A percentile compares a stretch with the other conserved stretches of the same genome.
Conservation (phyloP, 2,113 vertebrate species). For the Kryptolebias marmoratus region DNA sequence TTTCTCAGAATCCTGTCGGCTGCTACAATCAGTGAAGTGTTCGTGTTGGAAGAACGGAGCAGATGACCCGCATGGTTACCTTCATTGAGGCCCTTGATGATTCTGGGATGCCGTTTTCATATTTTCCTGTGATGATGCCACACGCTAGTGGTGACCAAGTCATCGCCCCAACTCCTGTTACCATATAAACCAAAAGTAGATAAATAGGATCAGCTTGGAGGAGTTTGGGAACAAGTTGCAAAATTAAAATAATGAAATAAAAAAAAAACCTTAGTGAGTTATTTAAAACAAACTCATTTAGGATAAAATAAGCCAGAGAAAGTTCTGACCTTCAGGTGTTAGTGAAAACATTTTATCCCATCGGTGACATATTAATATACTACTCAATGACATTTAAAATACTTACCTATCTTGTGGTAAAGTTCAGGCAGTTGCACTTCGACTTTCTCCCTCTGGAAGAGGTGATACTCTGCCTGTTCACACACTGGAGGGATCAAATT, state of each 20-base stretch:
- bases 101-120: slow-evolving; percentile 96
- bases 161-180: slow-evolving; percentile 94
- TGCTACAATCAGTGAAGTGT: background rate
- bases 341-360: background rate
- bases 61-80: slow-evolving; percentile 74
- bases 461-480: slow-evolving; percentile 97
- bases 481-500: slow-evolving; percentile 98
- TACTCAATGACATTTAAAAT: background rate
- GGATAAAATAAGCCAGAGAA: background rate
- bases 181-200: slow-evolving; percentile 39
- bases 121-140: slow-evolving; percentile 98
- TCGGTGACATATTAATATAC: no score
- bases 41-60: background rate
- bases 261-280: background rate
- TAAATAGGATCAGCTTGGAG: slow-evolving; percentile 14
- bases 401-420: slow-evolving; percentile 97
- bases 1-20: background rate
- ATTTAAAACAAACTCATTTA: background rate
- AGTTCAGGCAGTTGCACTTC: slow-evolving; percentile 96
- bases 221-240: slow-evolving; percentile 3
- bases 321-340: background rate
- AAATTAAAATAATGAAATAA: slow-evolving; percentile 30
- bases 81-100: slow-evolving; percentile 95
- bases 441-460: slow-evolving; percentile 98
- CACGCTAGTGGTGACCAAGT: slow-evolving; percentile 98